Conservation (phyloP, 53 echinoderm and acorn worm species). For the Holothuria leucospilota region DNA sequence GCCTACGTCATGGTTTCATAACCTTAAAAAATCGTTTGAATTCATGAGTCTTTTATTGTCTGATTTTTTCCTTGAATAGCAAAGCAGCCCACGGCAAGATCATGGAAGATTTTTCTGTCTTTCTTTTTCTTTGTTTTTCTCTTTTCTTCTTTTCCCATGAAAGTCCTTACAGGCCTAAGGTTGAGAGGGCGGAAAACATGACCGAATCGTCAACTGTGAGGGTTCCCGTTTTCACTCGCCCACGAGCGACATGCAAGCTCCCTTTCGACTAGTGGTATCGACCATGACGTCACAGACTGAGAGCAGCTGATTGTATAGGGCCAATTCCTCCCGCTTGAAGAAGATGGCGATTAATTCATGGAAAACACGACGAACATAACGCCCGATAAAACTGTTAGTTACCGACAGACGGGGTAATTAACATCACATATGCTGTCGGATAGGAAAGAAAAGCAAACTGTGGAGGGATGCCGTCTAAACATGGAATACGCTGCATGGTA, state of each 20-base stretch:
- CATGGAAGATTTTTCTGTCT: no score
- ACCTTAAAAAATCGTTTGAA: no score
- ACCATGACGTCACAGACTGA: slow-evolving; percentile 23
- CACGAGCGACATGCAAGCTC: not conserved
- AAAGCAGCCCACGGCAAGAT: no score
- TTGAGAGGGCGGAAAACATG: no score
- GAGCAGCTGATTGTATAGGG: slow-evolving; percentile 33
- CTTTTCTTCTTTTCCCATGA: no score
- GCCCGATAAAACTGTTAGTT: slow-evolving; percentile 18
- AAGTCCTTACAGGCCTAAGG: no score
- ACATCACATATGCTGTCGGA: not conserved
- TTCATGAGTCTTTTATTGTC: no score
- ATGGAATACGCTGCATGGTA: slow-evolving; percentile 26
- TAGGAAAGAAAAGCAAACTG: slow-evolving; percentile 6
- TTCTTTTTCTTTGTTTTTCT: no score
- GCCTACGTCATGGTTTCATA: no score
- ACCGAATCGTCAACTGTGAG: no score
- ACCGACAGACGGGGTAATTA: slow-evolving; percentile 39
- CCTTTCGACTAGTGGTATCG: not conserved
- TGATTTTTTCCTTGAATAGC: no score
- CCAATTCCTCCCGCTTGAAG: not conserved
- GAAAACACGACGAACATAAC: slow-evolving; percentile 14
- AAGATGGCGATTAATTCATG: slow-evolving; percentile 30
- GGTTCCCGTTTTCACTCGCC: no score
- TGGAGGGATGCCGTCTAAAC: slow-evolving; percentile 36